These are phyloP conservation scores for Theretra japonica DNA, from an alignment of 2,888 invertebrate genomes.

Conservation along the genomic window DNA sequence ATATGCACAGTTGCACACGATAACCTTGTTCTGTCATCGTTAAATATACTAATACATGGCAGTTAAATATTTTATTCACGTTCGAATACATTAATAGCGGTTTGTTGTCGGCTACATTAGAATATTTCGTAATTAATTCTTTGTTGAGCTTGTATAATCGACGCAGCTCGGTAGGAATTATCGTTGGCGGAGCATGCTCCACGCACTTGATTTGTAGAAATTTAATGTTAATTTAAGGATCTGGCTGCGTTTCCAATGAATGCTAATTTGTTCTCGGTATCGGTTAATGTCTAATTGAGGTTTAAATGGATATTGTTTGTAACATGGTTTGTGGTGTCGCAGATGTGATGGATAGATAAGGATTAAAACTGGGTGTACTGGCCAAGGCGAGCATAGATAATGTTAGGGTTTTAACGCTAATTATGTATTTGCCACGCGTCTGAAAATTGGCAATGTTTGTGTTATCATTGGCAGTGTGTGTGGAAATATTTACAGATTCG, in stretches of 20 bases:
- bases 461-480: too few species aligned
- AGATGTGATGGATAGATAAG: background rate
- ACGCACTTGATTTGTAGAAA: constrained; percentile 16
- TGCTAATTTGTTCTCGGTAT: constrained; percentile 18
- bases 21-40: constrained; percentile 54
- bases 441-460: too few species aligned
- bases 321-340: background rate
- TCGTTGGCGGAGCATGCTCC: constrained; percentile 10
- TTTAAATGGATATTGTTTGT: constrained; percentile 18
- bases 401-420: background rate
- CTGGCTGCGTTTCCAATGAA: constrained; percentile 23
- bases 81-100: constrained; percentile 32
- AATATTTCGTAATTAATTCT: constrained; percentile 27
- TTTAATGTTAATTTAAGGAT: constrained; percentile 22
- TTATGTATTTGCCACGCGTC: background rate
- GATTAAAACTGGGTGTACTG: background rate
- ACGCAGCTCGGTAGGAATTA: constrained; percentile 2
- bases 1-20: constrained; percentile 52
- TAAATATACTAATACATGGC: constrained; percentile 39
- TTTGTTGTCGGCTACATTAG: constrained; percentile 23
- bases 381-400: background rate
- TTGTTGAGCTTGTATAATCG: constrained; percentile 14
- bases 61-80: constrained; percentile 52
- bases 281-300: constrained; percentile 13
- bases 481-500: too few species aligned